A percentile compares a stretch with the other conserved stretches of the same genome.
Conservation (phyloP, 2,888 invertebrate species). For the Andrena fulva region DNA sequence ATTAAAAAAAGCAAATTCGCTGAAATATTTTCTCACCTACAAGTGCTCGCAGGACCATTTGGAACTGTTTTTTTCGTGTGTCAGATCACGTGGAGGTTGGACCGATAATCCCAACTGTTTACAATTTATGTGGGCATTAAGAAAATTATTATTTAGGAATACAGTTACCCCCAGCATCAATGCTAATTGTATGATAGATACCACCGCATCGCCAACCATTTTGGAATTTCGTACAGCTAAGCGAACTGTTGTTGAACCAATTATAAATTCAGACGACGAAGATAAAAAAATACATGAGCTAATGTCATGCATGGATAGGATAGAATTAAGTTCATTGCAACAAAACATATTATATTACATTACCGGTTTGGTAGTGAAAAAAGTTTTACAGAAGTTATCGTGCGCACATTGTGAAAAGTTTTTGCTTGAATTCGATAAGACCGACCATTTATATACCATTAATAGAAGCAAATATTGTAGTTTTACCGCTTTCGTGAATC, state of each 20-base stretch:
- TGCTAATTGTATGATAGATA: conserved; percentile 38
- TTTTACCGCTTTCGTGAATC: background rate
- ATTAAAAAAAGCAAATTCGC: background rate
- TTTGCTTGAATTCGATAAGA: background rate
- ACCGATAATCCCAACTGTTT: conserved; percentile 45
- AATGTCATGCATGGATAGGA: background rate
- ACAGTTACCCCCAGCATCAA: conserved; percentile 30
- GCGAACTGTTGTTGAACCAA: background rate
- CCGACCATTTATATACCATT: background rate
- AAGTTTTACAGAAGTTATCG: background rate
- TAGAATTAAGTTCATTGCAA: conserved; percentile 12
- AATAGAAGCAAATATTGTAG: background rate
- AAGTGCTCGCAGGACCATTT: conserved; percentile 52
- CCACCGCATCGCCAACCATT: background rate
- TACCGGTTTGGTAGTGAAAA: background rate
- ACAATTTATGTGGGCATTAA: conserved; percentile 44
- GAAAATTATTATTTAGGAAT: conserved; percentile 40
- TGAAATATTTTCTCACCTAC: conserved; percentile 38
- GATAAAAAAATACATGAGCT: background rate
- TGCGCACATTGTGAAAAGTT: conserved; percentile 6
- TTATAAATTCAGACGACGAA: background rate
- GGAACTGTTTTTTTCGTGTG: conserved; percentile 44
- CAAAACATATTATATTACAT: conserved; percentile 27
- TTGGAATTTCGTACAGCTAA: background rate
- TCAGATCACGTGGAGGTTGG: conserved; percentile 45